Evolutionary conservation across 2,797 vertebrate species (phyloP), one percentile per base, ranked within the genome.

Genomic region (Pipistrellus nathusii): DNA sequence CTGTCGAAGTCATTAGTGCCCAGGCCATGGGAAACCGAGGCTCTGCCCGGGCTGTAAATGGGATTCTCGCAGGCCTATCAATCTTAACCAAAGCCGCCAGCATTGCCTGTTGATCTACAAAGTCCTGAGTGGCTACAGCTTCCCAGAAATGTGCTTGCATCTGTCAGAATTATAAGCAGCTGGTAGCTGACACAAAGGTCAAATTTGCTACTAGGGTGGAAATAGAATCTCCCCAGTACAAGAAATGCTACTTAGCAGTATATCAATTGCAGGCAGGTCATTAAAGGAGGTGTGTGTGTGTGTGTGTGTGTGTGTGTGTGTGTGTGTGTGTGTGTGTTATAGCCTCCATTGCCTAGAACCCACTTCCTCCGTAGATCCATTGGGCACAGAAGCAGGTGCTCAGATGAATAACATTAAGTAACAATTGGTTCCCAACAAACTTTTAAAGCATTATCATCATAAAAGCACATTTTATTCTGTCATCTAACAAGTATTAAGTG

Each of bases 141-240:
- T 98, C 98, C 98, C 98, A 98, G 98, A 98, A 99, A 99, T 98
- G 98, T 97, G 98, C 98, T 98, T 95, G 97, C 97, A 97, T 98
- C 98, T 96, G 97, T 98, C 98, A 98, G 96, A 98, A 97, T 97
- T 96, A 98, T 96, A 97, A 98, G 98, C 98, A 98, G 98, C 98
- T 98, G 98, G 98, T 98, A 95, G 96, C 95, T 96, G 80, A 73
- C 98, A 98, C 98, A 95, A 98, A 98, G 98, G 98, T 99, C 98
- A 89, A 96, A 97, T 98, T 98, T 86, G 97, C 98, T 95, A 92
- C 25, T 91, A 93, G 98, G 97, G 98, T 98, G 99, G 98, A 98
- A 99, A 99, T 97, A 98, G 98, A 98, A 99, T 98, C 98, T 96
- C 95, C 94, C 97, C 57, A 91, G 98, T 98, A 98, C 93, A 90